These are phyloP conservation scores for Montipora foliosa DNA, from an alignment of 64 coral and sea anemone species.

Conservation along the genomic window DNA sequence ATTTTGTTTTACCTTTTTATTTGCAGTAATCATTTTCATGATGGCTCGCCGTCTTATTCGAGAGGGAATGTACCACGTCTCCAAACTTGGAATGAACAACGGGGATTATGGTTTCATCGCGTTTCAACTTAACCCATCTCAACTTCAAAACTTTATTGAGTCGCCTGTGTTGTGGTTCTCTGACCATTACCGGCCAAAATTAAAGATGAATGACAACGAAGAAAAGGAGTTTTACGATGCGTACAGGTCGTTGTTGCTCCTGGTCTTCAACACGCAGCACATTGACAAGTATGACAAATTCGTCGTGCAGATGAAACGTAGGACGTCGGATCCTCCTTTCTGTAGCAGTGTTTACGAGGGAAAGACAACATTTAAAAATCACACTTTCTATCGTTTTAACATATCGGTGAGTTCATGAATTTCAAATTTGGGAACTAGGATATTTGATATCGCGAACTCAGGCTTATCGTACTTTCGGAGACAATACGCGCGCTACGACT, in stretches of 20 bases:
- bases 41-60: conserved; percentile 56
- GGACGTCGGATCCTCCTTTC: conserved; percentile 79
- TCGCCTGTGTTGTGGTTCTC: conserved; percentile 18
- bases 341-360: conserved; percentile 67
- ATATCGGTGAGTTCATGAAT: conserved; percentile 26
- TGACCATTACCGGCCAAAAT: not conserved
- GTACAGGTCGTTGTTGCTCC: conserved; percentile 42
- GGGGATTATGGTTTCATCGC: conserved; percentile 88
- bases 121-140: conserved; percentile 67
- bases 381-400: conserved; percentile 11
- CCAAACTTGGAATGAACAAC: conserved; percentile 77
- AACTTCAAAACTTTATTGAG: not conserved
- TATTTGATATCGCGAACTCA: too few relatives aligned
- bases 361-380: not conserved
- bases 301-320: conserved; percentile 64
- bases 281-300: conserved; percentile 67
- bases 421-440: too few relatives aligned
- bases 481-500: too few relatives aligned
- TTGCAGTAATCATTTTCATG: conserved; percentile 90
- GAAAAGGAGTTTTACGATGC: conserved; percentile 59
- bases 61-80: conserved; percentile 80
- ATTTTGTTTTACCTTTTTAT: not conserved
- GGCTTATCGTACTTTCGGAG: too few relatives aligned
- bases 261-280: conserved; percentile 60
- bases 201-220: conserved; percentile 8